Evolutionary conservation across 30 jellyfish, hydroid and myxozoan genomes (phyloP).

Genomic region (Aurelia coerulea): DNA sequence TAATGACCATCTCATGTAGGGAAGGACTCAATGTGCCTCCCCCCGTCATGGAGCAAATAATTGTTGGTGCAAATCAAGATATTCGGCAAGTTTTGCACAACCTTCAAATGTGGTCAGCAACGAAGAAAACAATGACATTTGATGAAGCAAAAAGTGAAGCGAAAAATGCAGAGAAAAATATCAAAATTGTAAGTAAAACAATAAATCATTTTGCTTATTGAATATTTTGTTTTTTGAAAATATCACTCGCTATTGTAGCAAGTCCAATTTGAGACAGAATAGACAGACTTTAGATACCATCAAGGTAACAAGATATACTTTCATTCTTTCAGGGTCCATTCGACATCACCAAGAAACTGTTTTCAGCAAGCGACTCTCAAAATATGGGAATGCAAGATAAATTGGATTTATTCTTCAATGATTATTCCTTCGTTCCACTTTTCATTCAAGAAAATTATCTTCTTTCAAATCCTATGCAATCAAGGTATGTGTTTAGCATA

Average conservation of each 20-base stretch:
- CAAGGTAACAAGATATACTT: no score
- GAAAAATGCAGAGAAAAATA: constrained; percentile 75
- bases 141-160: constrained; percentile 91
- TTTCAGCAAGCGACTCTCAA: constrained; percentile 73
- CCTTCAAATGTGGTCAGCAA: constrained; percentile 97
- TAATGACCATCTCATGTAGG: constrained; percentile 70
- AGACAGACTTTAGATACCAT: no score
- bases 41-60: constrained; percentile 94
- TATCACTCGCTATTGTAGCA: no score
- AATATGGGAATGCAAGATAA: constrained; percentile 78
- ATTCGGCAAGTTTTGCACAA: constrained; percentile 93
- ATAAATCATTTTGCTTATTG: no score
- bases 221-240: no score
- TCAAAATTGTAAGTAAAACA: constrained; percentile 74
- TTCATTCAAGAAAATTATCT: constrained; percentile 95
- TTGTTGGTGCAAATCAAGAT: constrained; percentile 97
- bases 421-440: constrained; percentile 95
- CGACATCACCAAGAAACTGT: constrained; percentile 79
- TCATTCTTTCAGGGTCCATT: constrained; percentile 83
- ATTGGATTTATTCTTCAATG: constrained; percentile 88
- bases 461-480: constrained; percentile 52
- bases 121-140: constrained; percentile 64
- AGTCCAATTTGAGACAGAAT: no score
- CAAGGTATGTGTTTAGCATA: constrained; percentile 50
- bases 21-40: constrained; percentile 90